Conservation (phyloP, 2,113 vertebrate species). For the Rhinolophus ferrumequinum region DNA sequence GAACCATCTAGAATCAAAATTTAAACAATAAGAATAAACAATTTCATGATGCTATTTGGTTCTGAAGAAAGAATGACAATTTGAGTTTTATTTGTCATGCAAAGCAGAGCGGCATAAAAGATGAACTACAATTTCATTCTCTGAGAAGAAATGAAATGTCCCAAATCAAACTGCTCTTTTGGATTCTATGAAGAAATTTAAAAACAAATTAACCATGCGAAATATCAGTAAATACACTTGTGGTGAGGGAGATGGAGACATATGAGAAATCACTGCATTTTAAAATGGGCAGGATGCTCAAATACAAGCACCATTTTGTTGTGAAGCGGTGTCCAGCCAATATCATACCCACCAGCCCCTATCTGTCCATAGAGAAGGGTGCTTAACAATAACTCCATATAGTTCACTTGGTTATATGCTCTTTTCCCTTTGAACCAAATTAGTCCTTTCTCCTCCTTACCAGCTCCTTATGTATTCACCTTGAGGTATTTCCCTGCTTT, state of each 20-base stretch:
- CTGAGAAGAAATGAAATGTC: constrained; percentile 64
- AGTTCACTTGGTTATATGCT: not conserved
- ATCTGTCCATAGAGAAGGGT: not conserved
- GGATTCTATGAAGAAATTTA: constrained; percentile 61
- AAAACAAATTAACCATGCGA: constrained; percentile 62
- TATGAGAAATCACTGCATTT: not conserved
- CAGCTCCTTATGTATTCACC: not conserved
- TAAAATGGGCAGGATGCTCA: not conserved
- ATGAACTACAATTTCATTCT: constrained; percentile 73
- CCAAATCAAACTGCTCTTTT: constrained; percentile 63
- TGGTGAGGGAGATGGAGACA: not conserved
- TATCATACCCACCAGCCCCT: not conserved
- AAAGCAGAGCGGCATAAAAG: constrained; percentile 62
- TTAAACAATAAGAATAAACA: constrained; percentile 68
- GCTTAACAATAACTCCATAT: not conserved
- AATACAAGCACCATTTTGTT: not conserved
- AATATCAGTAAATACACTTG: constrained; percentile 64
- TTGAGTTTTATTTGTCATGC: constrained; percentile 60
- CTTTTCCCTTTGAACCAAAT: not conserved
- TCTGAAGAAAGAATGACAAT: constrained; percentile 61
- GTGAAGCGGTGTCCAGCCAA: not conserved
- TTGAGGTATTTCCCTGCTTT: not conserved
- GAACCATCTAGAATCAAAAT: constrained; percentile 58
- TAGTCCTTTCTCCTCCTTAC: not conserved
- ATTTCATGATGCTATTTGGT: constrained; percentile 69